Evolutionary conservation across 2,113 vertebrate species (phyloP), one percentile per base, ranked within the genome.

Genomic region (Atrichornis clamosus): DNA sequence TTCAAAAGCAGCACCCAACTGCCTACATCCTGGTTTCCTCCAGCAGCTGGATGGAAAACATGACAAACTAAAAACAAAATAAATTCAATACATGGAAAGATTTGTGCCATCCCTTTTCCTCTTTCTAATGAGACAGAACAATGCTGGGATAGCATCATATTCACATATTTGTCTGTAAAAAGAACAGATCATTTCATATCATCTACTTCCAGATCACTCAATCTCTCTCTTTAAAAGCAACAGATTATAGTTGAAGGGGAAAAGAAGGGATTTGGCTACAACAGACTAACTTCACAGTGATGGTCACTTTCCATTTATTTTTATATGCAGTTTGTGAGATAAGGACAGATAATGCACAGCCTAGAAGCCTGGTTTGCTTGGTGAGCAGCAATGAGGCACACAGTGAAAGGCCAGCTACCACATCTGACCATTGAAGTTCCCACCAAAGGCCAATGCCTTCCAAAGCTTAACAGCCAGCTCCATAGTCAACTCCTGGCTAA

Each of bases 121-220:
- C 39, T 95, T 96, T 72, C 87, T 88, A 90, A 56, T 53, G 65
- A 65, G 46, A 52, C 10, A 88, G 82, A 93, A 96, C 91, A 93
- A 88, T 74, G 59, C 67, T 78, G 78, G 75, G 27, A 90, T 56
- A 83, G 50, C 46, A 90, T 56, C 35, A 86, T n/a, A 80, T 67
- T 76, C 60, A 64, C 41, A 62, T 0, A 4, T 6, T n/a, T 20
- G 13, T 69, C 24, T 76, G 35, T 73, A 89, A 92, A 87, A 37
- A 32, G 30, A 37, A 69, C 42, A 76, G 26, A 68, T 68, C 17
- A 67, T 60, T 18, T 74, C 69, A 4, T 58, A 74, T 65, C 32
- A 87, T 24, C 47, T 67, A 63, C 32, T 28, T 84, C 63, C 55
- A 65, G 46, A 50, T 35, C 1, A 2, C 39, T 74, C 39, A n/a